A percentile compares a stretch with the other conserved stretches of the same genome.
phyloP scores from a whole-genome alignment of 1,140 invertebrate genomes.

The Laupala kohalensis region DNA sequence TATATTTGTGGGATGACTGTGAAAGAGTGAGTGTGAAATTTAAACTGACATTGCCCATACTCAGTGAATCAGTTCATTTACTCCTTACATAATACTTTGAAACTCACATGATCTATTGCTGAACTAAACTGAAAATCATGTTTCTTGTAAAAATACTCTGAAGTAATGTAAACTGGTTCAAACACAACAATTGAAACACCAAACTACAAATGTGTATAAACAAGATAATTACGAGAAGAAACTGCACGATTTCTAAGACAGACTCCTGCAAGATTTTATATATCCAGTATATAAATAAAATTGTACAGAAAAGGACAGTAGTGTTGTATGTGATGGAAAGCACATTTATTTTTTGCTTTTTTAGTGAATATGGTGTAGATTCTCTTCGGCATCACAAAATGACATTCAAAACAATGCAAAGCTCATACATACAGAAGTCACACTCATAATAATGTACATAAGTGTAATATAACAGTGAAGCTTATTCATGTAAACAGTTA shows the following conservation, averaged over 20 bases:
- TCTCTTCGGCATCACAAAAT: not conserved
- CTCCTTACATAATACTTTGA: too few relatives aligned
- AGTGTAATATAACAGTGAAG: not conserved
- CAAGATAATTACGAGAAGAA: not conserved
- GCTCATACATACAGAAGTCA: not conserved
- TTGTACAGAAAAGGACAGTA: not conserved
- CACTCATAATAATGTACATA: not conserved
- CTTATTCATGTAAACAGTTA: too few relatives aligned
- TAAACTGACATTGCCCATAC: too few relatives aligned
- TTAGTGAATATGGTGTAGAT: not conserved
- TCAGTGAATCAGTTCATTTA: too few relatives aligned
- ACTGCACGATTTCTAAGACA: not conserved
- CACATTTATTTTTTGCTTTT: not conserved
- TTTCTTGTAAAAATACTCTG: too few relatives aligned
- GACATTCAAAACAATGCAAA: not conserved
- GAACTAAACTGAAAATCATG: too few relatives aligned
- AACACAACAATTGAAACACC: too few relatives aligned
- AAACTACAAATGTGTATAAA: too few relatives aligned
- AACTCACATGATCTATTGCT: too few relatives aligned
- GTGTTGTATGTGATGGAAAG: not conserved
- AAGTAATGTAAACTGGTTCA: too few relatives aligned
- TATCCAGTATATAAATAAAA: not conserved
- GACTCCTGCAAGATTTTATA: not conserved
- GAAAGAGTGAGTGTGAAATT: too few relatives aligned
- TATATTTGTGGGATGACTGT: too few relatives aligned